Conservation (phyloP, 2,113 vertebrate species). For the Electrona antarctica region DNA sequence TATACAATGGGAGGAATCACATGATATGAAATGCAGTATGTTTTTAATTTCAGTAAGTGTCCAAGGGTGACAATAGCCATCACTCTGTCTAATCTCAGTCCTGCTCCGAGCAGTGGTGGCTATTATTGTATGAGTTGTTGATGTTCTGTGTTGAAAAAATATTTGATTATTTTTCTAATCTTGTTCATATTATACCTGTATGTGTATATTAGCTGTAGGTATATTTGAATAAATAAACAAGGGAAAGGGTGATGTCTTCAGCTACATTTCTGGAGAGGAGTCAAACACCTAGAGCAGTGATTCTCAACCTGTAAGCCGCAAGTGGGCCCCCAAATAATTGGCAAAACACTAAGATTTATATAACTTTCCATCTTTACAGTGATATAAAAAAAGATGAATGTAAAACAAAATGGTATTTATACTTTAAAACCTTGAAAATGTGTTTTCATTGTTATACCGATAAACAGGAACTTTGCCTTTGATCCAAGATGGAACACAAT, state of each 20-base stretch:
- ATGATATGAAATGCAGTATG: constrained; percentile 66
- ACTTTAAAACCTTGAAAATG: neutral
- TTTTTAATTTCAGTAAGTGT: constrained; percentile 62
- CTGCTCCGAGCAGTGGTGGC: constrained; percentile 46
- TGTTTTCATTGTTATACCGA: too few species aligned
- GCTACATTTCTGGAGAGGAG: neutral
- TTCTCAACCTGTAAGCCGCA: too few species aligned
- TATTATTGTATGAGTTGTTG: constrained; percentile 44
- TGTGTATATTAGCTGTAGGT: constrained; percentile 70
- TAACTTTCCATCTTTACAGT: too few species aligned
- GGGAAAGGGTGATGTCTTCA: neutral
- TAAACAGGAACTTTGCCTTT: too few species aligned
- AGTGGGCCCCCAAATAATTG: too few species aligned
- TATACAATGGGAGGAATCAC: constrained; percentile 16
- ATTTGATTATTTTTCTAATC: constrained; percentile 74
- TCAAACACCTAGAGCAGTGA: neutral
- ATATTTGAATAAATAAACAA: constrained; percentile 73
- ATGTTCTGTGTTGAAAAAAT: constrained; percentile 64
- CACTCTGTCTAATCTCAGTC: constrained; percentile 32
- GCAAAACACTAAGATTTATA: neutral
- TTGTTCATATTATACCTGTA: constrained; percentile 51
- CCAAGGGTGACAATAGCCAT: constrained; percentile 36
- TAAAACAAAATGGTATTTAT: neutral
- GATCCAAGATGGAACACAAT: too few species aligned
- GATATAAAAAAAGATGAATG: neutral